Percentiles rank a stretch among this genome's conserved stretches.
Evolutionary conservation across 2,113 vertebrate species (phyloP).

Genomic region (Tichodroma muraria): DNA sequence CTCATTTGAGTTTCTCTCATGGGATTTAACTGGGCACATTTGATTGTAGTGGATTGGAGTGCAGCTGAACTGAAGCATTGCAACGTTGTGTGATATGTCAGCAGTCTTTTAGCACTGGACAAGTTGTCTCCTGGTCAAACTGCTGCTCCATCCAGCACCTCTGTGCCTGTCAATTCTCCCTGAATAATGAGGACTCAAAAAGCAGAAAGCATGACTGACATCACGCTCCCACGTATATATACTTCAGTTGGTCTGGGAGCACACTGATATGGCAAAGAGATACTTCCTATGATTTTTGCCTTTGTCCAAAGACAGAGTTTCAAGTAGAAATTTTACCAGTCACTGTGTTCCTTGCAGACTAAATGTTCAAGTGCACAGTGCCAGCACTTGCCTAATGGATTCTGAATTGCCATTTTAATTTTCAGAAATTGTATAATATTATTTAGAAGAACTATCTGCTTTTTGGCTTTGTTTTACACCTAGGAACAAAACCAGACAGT

Average conservation of each 20-base stretch:
- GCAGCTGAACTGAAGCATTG: background rate
- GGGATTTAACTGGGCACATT: background rate
- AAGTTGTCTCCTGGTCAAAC: background rate
- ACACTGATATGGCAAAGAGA: background rate
- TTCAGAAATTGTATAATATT: background rate
- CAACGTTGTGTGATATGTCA: background rate
- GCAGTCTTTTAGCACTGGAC: background rate
- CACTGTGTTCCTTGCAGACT: background rate
- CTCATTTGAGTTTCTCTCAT: background rate
- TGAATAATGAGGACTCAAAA: background rate
- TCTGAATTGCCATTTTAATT: background rate
- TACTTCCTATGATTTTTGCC: background rate
- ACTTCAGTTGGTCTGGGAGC: background rate
- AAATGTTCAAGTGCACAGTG: background rate
- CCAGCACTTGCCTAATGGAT: background rate
- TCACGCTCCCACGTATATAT: background rate
- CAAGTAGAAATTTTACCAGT: background rate
- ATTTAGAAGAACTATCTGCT: background rate
- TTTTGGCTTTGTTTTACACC: background rate
- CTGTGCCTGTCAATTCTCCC: background rate
- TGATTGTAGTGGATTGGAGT: background rate
- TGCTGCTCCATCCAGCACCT: background rate
- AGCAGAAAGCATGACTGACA: background rate
- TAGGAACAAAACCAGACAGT: slow-evolving; percentile 2
- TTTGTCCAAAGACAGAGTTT: background rate